Conservation (phyloP, 1,140 invertebrate species). For the Trigoniulus corallinus region DNA sequence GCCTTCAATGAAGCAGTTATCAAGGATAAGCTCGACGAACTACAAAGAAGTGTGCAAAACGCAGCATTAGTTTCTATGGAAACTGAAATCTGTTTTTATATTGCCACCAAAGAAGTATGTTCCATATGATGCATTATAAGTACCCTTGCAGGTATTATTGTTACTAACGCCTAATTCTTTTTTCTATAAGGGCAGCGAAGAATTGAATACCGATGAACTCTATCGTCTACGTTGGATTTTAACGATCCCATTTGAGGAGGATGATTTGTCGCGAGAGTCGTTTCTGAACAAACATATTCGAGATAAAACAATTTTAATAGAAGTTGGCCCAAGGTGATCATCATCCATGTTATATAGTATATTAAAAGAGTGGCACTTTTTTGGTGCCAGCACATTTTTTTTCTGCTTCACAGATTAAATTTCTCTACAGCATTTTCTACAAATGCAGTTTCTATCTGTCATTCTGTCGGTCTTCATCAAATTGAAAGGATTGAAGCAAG, state of each 20-base stretch:
- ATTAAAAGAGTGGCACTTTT: neutral
- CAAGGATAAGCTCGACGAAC: too few species aligned
- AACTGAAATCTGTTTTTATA: too few species aligned
- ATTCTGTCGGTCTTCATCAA: slow-evolving; percentile 53
- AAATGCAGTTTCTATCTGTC: slow-evolving; percentile 85
- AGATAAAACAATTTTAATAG: slow-evolving; percentile 17
- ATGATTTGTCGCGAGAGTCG: slow-evolving; percentile 9
- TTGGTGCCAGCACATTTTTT: neutral
- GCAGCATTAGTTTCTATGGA: too few species aligned
- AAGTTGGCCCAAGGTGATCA: slow-evolving; percentile 32
- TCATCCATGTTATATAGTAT: neutral
- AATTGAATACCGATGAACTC: neutral
- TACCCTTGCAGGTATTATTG: too few species aligned
- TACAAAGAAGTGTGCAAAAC: too few species aligned
- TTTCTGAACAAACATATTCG: neutral
- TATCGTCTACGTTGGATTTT: slow-evolving; percentile 17
- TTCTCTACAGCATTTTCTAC: slow-evolving; percentile 88
- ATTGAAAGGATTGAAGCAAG: slow-evolving; percentile 66
- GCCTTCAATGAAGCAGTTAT: too few species aligned
- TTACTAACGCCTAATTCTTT: neutral
- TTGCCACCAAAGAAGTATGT: too few species aligned
- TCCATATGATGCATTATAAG: too few species aligned
- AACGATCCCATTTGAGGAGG: slow-evolving; percentile 19
- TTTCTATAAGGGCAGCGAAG: neutral
- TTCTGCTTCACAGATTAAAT: slow-evolving; percentile 47